Conservation (phyloP, 2,888 invertebrate species). For the Laothoe populi region DNA sequence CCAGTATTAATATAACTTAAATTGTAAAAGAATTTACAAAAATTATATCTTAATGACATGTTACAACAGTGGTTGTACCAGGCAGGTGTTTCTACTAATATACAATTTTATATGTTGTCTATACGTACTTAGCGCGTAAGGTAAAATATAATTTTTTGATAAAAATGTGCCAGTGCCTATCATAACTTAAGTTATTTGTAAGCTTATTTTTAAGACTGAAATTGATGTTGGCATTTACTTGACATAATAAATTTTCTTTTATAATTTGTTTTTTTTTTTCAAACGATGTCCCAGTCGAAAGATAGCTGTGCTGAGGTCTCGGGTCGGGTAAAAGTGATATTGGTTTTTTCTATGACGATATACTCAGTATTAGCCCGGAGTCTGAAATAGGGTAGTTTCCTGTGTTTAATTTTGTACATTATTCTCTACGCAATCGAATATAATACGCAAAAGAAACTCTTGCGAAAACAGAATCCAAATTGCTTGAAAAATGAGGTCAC, state of each 20-base stretch:
- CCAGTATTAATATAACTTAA: conserved; percentile 15
- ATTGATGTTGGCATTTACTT: conserved; percentile 76
- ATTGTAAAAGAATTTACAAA: not conserved
- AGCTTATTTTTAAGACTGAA: conserved; percentile 81
- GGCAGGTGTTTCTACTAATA: conserved; percentile 15
- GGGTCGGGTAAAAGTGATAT: too few relatives aligned
- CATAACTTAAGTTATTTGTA: conserved; percentile 67
- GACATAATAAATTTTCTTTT: conserved; percentile 72
- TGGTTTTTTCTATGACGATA: too few relatives aligned
- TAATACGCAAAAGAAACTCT: too few relatives aligned
- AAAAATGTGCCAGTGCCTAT: conserved; percentile 78
- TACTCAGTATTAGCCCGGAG: too few relatives aligned
- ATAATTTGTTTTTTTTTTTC: conserved; percentile 38
- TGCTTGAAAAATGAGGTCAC: too few relatives aligned
- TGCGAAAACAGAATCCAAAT: too few relatives aligned
- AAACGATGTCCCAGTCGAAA: too few relatives aligned
- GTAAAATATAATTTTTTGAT: conserved; percentile 40
- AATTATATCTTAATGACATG: not conserved
- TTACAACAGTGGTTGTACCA: not conserved
- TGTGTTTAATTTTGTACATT: too few relatives aligned
- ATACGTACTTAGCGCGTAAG: conserved; percentile 47
- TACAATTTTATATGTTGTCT: conserved; percentile 45
- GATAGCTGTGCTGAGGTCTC: too few relatives aligned
- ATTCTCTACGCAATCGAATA: too few relatives aligned
- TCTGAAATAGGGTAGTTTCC: too few relatives aligned